Percentiles rank a stretch among this genome's conserved stretches.
phyloP scores from a whole-genome alignment of 1,140 invertebrate genomes.

The Protaetia brevitarsis region DNA sequence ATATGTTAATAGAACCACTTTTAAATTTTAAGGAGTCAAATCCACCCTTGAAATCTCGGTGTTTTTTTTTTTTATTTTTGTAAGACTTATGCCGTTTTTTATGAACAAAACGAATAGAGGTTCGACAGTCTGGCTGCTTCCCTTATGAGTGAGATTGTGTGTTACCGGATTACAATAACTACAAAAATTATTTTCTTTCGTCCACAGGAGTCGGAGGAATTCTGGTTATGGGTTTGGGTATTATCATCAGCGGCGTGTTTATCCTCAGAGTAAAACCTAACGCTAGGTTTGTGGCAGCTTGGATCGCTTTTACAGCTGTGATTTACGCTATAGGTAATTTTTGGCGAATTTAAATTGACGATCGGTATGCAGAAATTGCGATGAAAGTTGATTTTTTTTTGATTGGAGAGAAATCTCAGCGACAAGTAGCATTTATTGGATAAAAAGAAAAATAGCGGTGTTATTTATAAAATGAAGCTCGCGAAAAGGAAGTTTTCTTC shows the following conservation, averaged over 20 bases:
- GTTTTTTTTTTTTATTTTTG: not conserved
- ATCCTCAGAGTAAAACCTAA: slow-evolving; percentile 80
- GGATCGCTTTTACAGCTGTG: slow-evolving; percentile 85
- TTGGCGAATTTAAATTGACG: not conserved
- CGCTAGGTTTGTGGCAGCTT: slow-evolving; percentile 80
- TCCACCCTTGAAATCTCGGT: too few relatives aligned
- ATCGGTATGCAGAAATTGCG: too few relatives aligned
- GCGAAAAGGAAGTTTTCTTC: too few relatives aligned
- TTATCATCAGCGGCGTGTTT: slow-evolving; percentile 81
- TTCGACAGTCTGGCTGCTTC: too few relatives aligned
- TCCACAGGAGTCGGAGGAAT: slow-evolving; percentile 82
- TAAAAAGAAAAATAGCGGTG: too few relatives aligned
- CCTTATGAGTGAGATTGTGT: too few relatives aligned
- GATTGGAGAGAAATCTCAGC: too few relatives aligned
- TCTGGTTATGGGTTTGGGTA: slow-evolving; percentile 84
- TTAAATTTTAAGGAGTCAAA: too few relatives aligned
- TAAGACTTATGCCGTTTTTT: slow-evolving; percentile 29
- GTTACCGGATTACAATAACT: too few relatives aligned
- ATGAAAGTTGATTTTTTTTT: too few relatives aligned
- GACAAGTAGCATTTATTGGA: too few relatives aligned
- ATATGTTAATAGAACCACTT: not conserved
- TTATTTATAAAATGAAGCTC: not conserved
- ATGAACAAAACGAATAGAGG: too few relatives aligned
- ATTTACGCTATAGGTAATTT: slow-evolving; percentile 73
- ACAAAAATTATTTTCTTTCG: slow-evolving; percentile 3